Evolutionary conservation across 2,888 invertebrate genomes (phyloP).

Genomic region (Trachelus tabidus): DNA sequence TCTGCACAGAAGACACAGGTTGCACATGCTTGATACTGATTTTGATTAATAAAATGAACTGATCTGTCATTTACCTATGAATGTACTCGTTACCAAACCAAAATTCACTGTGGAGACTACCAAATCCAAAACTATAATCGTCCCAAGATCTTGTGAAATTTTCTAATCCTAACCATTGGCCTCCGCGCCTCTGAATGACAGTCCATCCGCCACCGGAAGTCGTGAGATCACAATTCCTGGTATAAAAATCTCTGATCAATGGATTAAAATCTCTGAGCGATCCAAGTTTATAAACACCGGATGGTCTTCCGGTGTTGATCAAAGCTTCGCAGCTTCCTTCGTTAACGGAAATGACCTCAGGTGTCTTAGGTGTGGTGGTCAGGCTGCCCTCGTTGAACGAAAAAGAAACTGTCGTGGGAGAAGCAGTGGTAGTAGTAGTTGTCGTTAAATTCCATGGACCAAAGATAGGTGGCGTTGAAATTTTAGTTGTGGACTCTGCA

Average conservation of each 20-base stretch:
- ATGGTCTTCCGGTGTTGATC: conserved; percentile 45
- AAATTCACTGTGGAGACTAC: conserved; percentile 68
- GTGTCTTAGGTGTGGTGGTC: background rate
- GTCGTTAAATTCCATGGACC: background rate
- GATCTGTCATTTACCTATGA: conserved; percentile 47
- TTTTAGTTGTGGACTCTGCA: background rate
- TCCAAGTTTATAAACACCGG: conserved; percentile 65
- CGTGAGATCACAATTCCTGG: conserved; percentile 67
- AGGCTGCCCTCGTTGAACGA: conserved; percentile 7
- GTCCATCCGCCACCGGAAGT: conserved; percentile 70
- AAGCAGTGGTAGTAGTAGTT: background rate
- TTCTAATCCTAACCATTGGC: conserved; percentile 57
- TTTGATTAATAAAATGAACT: background rate
- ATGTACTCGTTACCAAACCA: conserved; percentile 73
- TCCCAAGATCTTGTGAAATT: conserved; percentile 71
- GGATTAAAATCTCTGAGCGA: conserved; percentile 30
- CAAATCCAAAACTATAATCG: conserved; percentile 72
- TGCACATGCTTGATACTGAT: background rate
- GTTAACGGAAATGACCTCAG: conserved; percentile 26
- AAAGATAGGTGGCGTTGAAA: background rate
- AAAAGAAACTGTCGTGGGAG: background rate
- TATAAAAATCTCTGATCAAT: conserved; percentile 62
- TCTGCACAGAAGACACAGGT: conserved; percentile 27
- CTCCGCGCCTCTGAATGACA: conserved; percentile 68
- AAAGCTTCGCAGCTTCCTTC: conserved; percentile 65